A percentile compares a stretch with the other conserved stretches of the same genome.
Conservation (phyloP, 2,113 vertebrate species). For the Okapia johnstoni region DNA sequence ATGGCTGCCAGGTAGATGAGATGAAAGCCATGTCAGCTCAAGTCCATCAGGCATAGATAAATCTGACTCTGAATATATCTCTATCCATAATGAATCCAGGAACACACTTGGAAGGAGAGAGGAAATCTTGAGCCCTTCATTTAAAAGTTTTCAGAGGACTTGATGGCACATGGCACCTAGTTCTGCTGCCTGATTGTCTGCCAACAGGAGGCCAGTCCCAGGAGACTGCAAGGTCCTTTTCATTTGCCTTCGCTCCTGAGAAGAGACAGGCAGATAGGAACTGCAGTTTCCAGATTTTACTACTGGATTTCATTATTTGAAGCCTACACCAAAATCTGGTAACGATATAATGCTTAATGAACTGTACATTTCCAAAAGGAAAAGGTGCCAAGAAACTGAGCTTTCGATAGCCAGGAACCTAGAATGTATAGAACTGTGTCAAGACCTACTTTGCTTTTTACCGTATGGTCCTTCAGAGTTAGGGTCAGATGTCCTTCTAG, state of each 20-base stretch:
- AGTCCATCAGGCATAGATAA: slow-evolving; percentile 14
- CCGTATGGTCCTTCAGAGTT: background rate
- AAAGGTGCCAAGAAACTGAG: background rate
- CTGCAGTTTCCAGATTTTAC: background rate
- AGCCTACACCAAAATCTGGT: background rate
- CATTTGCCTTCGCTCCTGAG: background rate
- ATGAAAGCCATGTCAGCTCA: slow-evolving; percentile 33
- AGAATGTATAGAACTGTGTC: background rate
- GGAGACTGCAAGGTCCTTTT: background rate
- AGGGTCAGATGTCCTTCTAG: background rate
- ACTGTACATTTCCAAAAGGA: slow-evolving; percentile 38
- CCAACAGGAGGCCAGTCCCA: background rate
- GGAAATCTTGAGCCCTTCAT: slow-evolving; percentile 34
- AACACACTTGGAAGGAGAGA: background rate
- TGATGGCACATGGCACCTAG: background rate
- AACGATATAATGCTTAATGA: background rate
- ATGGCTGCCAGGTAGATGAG: slow-evolving; percentile 31
- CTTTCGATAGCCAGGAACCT: background rate
- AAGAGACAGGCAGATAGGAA: background rate
- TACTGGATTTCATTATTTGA: slow-evolving; percentile 46
- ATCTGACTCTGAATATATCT: slow-evolving; percentile 66
- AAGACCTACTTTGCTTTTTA: background rate
- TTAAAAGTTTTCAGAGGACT: slow-evolving; percentile 55
- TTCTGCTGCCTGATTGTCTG: slow-evolving; percentile 52
- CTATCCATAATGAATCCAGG: slow-evolving; percentile 54